These are phyloP conservation scores for Xiphophorus birchmanni DNA, from an alignment of 2,797 vertebrate species.

Conservation along the genomic window DNA sequence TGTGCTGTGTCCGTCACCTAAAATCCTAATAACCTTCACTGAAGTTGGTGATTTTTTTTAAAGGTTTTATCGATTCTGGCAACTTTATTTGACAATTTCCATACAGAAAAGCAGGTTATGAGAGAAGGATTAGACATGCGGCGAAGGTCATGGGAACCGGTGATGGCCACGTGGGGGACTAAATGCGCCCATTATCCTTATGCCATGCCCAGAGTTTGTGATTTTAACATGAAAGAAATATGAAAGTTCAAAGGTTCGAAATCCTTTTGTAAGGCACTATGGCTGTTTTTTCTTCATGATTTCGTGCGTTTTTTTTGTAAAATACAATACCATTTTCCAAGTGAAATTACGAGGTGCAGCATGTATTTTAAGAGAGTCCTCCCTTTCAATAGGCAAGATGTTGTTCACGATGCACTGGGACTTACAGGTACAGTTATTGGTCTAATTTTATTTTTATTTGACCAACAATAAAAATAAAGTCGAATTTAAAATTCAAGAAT, in stretches of 20 bases:
- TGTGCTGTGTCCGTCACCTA: not conserved
- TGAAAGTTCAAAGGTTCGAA: not conserved
- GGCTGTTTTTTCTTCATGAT: conserved; percentile 21
- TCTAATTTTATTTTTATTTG: not conserved
- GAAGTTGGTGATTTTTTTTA: not conserved
- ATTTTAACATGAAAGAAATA: not conserved
- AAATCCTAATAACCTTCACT: not conserved
- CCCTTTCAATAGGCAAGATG: conserved; percentile 5
- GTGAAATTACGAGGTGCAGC: not conserved
- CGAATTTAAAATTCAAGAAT: not conserved
- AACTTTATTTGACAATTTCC: too few species aligned
- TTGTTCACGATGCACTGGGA: conserved; percentile 8
- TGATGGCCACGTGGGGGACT: too few species aligned
- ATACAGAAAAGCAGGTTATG: too few species aligned
- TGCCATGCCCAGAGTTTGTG: not conserved
- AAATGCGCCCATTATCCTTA: too few species aligned
- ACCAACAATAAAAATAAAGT: not conserved
- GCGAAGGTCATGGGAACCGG: too few species aligned
- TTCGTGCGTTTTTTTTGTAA: not conserved
- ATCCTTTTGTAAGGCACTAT: not conserved
- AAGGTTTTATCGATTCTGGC: too few species aligned
- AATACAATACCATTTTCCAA: conserved; percentile 5
- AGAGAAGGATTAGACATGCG: too few species aligned
- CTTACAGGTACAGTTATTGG: not conserved
- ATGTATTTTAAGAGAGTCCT: not conserved